Evolutionary conservation across 2,797 vertebrate genomes (phyloP), one percentile per base, ranked within the genome.

Genomic region (Melanotaenia maccullochi): DNA sequence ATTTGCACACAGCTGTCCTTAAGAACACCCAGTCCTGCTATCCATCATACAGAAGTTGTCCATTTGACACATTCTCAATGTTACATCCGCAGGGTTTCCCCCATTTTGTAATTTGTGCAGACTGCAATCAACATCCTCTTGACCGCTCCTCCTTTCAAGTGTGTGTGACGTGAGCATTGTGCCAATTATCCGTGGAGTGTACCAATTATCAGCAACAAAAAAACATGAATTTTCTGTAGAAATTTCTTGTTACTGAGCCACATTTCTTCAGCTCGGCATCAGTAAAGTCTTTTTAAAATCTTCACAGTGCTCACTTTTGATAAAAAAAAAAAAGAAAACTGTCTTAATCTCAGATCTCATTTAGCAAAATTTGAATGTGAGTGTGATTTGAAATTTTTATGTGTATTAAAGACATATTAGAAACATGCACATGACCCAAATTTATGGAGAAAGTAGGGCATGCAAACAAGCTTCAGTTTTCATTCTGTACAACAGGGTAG

Each of bases 41-140:
- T 14, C 12, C 18, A 36, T 12, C 22, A 25, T 40, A 22, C 5
- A 33, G 9, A 49, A 55, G 47, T 55, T 14, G 3, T 24, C 0
- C 60, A 30, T 44, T 44, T 61, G 24, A 9, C 38, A 44, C 25
- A 47, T 25, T 52, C 40, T 62, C 24, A 25, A 20, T 18, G 42
- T 32, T 47, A 47, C 5, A 70, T 25, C 14, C 67, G 14, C 30
- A 42, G 30, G 33, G 54, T 25, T 40, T 61, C 11, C 59, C 38
- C 5, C 58, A 25, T 68, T 63, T 63, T 73, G 52, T 60, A 32
- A 81, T 79, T 69, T 82, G 52, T 55, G 58, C 49, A 42, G 36
- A 57, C 61, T 6, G 65, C n/a, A 77, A 51, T 69, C 35, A 52
- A 52, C 35, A 64, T 67, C 58, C 60, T 76, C 47, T 81, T 81